These are phyloP conservation scores for Pseudorectes ferrugineus DNA, from an alignment of 2,113 vertebrate species.

Conservation along the genomic window DNA sequence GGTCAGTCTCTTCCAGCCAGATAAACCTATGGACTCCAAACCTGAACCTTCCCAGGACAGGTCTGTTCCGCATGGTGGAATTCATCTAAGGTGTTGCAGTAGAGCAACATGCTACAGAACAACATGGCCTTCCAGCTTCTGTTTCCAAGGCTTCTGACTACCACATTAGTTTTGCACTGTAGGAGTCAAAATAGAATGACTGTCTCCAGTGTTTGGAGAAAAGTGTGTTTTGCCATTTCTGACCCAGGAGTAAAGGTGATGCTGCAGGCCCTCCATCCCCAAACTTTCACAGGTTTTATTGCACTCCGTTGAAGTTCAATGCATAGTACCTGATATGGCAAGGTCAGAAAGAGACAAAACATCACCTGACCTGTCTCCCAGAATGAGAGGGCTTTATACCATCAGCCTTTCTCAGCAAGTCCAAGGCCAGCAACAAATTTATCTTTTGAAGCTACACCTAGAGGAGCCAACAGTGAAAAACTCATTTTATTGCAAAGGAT, in stretches of 20 bases:
- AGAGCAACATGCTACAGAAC: too few relatives aligned
- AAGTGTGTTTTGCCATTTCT: not conserved
- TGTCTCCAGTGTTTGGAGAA: not conserved
- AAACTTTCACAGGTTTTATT: not conserved
- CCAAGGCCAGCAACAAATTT: not conserved
- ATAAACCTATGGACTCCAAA: not conserved
- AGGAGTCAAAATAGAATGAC: not conserved
- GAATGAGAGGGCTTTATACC: not conserved
- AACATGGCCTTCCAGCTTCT: not conserved
- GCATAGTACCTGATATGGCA: too few relatives aligned
- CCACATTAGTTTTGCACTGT: fast-evolving
- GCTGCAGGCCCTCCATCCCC: too few relatives aligned
- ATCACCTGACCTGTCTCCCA: not conserved
- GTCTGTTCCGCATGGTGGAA: fast-evolving
- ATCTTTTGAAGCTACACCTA: not conserved
- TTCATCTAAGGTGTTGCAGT: fast-evolving
- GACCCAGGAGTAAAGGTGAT: not conserved
- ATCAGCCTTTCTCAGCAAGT: not conserved
- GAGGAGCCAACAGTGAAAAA: not conserved
- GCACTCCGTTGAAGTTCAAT: fast-evolving
- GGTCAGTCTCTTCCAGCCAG: not conserved
- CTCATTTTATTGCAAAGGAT: not conserved
- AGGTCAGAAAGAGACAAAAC: not conserved
- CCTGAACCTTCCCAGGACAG: not conserved
- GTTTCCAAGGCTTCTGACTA: not conserved